A percentile compares a stretch with the other conserved stretches of the same genome.
phyloP scores from a whole-genome alignment of 2,797 vertebrate species.

The Chromis chromis region DNA sequence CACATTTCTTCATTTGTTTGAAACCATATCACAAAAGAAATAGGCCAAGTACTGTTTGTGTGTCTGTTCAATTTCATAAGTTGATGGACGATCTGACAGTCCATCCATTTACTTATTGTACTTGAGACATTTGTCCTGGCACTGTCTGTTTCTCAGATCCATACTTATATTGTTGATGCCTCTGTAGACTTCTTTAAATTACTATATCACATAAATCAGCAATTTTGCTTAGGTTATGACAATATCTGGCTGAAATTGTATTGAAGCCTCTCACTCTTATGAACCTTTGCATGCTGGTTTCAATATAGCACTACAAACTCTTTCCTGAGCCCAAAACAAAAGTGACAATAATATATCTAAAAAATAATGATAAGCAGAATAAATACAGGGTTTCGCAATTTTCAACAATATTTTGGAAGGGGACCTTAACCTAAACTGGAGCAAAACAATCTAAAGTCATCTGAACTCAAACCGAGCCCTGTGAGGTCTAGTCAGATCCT shows the following conservation, averaged over 20 bases:
- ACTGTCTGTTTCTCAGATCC: not conserved
- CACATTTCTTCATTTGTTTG: not conserved
- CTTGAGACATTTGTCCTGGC: no score
- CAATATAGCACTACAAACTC: not conserved
- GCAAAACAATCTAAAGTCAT: no score
- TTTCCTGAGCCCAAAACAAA: no score
- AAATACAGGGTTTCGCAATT: no score
- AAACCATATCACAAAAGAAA: not conserved
- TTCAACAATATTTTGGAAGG: no score
- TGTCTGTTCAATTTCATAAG: no score
- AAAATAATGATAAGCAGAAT: no score
- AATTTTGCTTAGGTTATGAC: not conserved
- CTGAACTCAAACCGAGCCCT: no score
- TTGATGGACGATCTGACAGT: no score
- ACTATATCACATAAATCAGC: conserved; percentile 2
- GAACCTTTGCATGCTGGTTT: not conserved
- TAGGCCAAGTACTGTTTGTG: not conserved
- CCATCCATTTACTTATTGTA: no score
- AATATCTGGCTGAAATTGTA: conserved; percentile 9
- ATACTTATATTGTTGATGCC: not conserved
- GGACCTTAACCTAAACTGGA: no score
- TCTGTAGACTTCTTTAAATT: not conserved
- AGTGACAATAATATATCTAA: no score
- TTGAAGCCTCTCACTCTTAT: conserved; percentile 1
- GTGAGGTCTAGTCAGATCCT: not conserved